Evolutionary conservation across 1,140 invertebrate genomes (phyloP).

Genomic region (Zaprionus davidi): DNA sequence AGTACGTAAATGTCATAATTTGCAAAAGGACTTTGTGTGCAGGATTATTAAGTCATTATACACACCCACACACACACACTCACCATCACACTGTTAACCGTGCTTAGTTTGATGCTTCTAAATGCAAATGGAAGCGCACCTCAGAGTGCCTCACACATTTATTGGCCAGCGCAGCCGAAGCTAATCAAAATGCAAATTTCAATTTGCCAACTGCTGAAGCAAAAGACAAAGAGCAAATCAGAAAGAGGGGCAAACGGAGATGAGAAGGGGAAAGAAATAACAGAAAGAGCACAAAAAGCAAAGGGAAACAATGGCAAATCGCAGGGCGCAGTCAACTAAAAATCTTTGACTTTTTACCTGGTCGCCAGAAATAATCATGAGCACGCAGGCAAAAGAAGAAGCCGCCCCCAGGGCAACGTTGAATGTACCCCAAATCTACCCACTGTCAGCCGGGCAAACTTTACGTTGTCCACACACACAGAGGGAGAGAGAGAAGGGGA

Average conservation of each 20-base stretch:
- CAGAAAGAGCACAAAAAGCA: not conserved
- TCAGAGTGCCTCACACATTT: conserved; percentile 42
- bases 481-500: conserved; percentile 10
- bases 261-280: conserved; percentile 17
- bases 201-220: conserved; percentile 64
- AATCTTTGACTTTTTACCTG: conserved; percentile 78
- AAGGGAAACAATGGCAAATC: conserved; percentile 25
- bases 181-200: conserved; percentile 82
- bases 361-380: conserved; percentile 36
- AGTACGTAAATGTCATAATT: conserved; percentile 81
- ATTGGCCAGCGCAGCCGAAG: conserved; percentile 31
- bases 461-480: conserved; percentile 32
- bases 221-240: conserved; percentile 26
- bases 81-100: conserved; percentile 22
- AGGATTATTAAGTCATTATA: conserved; percentile 76
- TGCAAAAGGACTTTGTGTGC: conserved; percentile 70
- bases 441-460: conserved; percentile 19
- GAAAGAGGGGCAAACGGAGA: conserved; percentile 10
- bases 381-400: conserved; percentile 17
- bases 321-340: conserved; percentile 42
- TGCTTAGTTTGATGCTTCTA: conserved; percentile 6
- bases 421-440: conserved; percentile 13
- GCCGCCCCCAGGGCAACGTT: conserved; percentile 37
- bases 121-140: conserved; percentile 56
- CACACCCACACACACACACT: conserved; percentile 30